These are phyloP conservation scores for Phaonia tiefii DNA, from an alignment of 2,888 invertebrate genomes.

Conservation along the genomic window DNA sequence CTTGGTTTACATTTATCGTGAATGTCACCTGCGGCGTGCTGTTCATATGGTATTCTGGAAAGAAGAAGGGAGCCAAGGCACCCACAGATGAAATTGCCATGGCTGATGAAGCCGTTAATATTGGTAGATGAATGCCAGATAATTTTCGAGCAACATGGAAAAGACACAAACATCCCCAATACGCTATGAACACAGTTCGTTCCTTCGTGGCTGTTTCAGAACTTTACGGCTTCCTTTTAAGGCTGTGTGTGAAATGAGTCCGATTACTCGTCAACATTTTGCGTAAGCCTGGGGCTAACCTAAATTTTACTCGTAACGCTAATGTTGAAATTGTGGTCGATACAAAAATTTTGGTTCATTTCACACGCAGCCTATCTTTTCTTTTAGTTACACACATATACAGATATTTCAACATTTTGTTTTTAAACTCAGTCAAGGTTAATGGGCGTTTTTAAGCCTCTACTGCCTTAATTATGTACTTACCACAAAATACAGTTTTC, in stretches of 20 bases:
- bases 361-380: no score
- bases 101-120: conserved; percentile 92
- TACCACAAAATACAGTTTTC: no score
- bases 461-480: conserved; percentile 37
- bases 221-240: conserved; percentile 56
- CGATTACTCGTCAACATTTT: no score
- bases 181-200: conserved; percentile 50
- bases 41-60: conserved; percentile 91
- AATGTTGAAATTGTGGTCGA: no score
- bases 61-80: conserved; percentile 91
- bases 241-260: no score
- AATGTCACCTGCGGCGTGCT: conserved; percentile 86
- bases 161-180: not conserved
- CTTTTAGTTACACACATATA: not conserved
- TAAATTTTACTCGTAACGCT: no score
- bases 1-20: conserved; percentile 89
- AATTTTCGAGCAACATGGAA: not conserved
- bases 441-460: conserved; percentile 12
- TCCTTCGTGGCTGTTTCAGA: conserved; percentile 60
- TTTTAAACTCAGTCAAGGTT: conserved; percentile 31
- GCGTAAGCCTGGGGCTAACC: no score
- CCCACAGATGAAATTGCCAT: conserved; percentile 90
- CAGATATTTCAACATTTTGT: no score
- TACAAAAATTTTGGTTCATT: no score
- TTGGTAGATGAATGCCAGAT: conserved; percentile 82